A percentile compares a stretch with the other conserved stretches of the same genome.
Evolutionary conservation across 2,113 vertebrate species (phyloP).

Genomic region (Psittacus erithacus): DNA sequence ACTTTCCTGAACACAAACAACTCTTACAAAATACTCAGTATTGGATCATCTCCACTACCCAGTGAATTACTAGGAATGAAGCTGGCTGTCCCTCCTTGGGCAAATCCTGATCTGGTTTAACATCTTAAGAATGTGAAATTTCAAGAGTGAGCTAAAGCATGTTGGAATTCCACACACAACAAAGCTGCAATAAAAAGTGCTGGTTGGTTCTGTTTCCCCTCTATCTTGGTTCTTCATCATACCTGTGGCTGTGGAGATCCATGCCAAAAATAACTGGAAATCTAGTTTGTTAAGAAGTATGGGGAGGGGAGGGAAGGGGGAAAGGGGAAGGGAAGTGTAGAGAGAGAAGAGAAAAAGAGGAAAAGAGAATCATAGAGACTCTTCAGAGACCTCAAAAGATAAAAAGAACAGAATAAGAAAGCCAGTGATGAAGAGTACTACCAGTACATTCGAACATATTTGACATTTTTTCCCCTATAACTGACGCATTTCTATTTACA

Average conservation of each 20-base stretch:
- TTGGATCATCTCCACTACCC: not conserved
- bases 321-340: not conserved
- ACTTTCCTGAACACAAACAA: not conserved
- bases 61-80: not conserved
- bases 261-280: not conserved
- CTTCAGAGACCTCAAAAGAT: not conserved
- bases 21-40: not conserved
- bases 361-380: not conserved
- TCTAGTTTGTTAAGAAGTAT: not conserved
- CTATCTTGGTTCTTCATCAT: not conserved
- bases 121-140: not conserved
- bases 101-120: not conserved
- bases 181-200: not conserved
- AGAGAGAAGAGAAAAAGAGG: not conserved
- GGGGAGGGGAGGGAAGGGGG: too few relatives aligned
- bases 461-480: not conserved
- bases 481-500: not conserved
- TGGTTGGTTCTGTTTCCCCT: not conserved
- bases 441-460: not conserved
- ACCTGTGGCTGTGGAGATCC: not conserved
- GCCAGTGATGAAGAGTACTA: not conserved
- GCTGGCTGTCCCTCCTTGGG: not conserved
- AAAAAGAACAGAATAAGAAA: not conserved
- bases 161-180: fast-evolving
- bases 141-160: not conserved